phyloP scores from a whole-genome alignment of 2,113 vertebrate genomes.

The Pelvicachromis taeniatus region DNA sequence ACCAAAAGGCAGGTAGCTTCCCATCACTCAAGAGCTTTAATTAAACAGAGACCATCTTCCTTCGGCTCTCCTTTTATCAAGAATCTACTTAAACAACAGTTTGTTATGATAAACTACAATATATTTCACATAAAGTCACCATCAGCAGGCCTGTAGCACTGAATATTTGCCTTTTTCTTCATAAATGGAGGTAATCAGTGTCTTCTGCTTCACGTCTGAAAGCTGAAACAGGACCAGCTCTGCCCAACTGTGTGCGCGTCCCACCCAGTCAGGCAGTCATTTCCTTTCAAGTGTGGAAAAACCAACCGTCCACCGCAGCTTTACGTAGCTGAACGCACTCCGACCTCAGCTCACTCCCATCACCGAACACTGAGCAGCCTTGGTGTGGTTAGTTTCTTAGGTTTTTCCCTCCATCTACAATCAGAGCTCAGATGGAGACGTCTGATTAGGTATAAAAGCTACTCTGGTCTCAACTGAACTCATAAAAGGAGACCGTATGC shows the following conservation, averaged over 20 bases:
- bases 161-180: not conserved
- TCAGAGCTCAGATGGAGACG: not conserved
- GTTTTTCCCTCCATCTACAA: not conserved
- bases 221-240: not conserved
- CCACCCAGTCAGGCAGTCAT: constrained; percentile 18
- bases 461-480: not conserved
- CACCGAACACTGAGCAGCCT: not conserved
- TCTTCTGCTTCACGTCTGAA: not conserved
- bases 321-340: not conserved
- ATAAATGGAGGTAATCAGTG: not conserved
- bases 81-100: not conserved
- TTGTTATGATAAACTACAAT: not conserved
- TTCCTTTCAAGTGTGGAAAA: constrained; percentile 41
- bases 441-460: not conserved
- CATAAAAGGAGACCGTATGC: not conserved
- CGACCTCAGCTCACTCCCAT: not conserved
- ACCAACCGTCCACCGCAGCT: not conserved
- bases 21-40: not conserved
- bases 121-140: not conserved
- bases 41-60: accelerated
- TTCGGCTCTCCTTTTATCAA: not conserved
- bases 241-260: not conserved
- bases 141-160: not conserved
- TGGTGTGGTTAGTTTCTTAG: not conserved
- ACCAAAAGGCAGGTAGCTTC: not conserved